phyloP scores from a whole-genome alignment of 2,888 invertebrate species.

The Nemapogon koenigi region DNA sequence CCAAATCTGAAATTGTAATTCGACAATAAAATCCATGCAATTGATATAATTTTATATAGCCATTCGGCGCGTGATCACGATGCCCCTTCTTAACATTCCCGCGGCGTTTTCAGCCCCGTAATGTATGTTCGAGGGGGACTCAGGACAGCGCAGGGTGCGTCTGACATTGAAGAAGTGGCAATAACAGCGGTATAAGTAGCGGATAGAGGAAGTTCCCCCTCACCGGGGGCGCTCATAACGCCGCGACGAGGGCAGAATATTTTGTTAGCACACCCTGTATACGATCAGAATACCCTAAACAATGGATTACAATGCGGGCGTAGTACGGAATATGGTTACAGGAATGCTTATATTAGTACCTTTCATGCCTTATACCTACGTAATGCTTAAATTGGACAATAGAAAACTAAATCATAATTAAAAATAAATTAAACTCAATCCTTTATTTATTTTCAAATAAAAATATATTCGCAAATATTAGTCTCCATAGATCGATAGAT shows the following conservation, averaged over 20 bases:
- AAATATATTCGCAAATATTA: not conserved
- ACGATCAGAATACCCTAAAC: constrained; percentile 36
- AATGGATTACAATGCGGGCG: constrained; percentile 56
- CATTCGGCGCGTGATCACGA: constrained; percentile 20
- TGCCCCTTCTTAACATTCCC: constrained; percentile 39
- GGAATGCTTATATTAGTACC: not conserved
- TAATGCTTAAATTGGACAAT: no score
- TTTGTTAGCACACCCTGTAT: constrained; percentile 41
- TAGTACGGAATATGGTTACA: constrained; percentile 6
- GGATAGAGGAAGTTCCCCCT: constrained; percentile 29
- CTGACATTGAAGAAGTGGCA: constrained; percentile 68
- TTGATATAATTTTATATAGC: constrained; percentile 58
- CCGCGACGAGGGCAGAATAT: constrained; percentile 62
- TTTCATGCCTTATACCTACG: not conserved
- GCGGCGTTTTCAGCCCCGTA: constrained; percentile 38
- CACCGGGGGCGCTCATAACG: constrained; percentile 53
- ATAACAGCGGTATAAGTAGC: constrained; percentile 65
- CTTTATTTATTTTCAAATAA: not conserved
- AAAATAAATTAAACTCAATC: not conserved
- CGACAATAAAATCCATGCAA: constrained; percentile 48
- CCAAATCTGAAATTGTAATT: constrained; percentile 49
- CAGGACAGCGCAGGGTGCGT: constrained; percentile 53
- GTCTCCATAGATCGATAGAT: not conserved
- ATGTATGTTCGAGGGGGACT: constrained; percentile 46
- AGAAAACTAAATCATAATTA: no score